A percentile compares a stretch with the other conserved stretches of the same genome.
phyloP scores from a whole-genome alignment of 2,888 invertebrate genomes.

The Julus scanicus region DNA sequence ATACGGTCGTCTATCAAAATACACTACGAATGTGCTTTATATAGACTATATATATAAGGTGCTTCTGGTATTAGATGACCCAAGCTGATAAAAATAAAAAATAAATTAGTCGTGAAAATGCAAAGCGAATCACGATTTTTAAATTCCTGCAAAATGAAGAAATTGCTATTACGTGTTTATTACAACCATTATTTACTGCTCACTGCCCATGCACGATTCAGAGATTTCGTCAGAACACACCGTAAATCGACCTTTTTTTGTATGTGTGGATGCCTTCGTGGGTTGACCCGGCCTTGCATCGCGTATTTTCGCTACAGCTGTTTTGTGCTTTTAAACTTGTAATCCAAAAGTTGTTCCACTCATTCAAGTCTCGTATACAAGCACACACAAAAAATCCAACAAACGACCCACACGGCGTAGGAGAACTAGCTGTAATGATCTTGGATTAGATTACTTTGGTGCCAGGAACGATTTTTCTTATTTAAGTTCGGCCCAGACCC shows the following conservation, averaged over 20 bases:
- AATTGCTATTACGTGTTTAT: neutral
- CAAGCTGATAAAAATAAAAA: neutral
- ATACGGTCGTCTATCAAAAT: no score
- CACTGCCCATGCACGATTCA: no score
- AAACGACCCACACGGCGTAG: neutral
- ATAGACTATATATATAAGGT: no score
- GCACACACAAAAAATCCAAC: neutral
- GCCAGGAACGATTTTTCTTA: neutral
- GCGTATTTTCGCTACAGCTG: neutral
- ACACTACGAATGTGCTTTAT: no score
- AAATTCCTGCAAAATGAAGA: neutral
- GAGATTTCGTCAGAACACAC: neutral
- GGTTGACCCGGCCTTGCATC: conserved; percentile 25
- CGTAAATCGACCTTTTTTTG: neutral
- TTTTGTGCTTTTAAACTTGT: neutral
- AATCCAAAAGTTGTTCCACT: conserved; percentile 5
- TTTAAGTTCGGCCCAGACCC: neutral
- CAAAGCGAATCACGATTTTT: neutral
- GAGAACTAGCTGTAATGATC: neutral
- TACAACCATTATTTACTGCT: neutral
- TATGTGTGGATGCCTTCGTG: neutral
- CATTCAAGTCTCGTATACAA: neutral
- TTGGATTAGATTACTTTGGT: neutral
- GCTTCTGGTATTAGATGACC: neutral
- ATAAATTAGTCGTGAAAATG: neutral